phyloP scores from a whole-genome alignment of 2,113 vertebrate species.

The Phyllopteryx taeniolatus region DNA sequence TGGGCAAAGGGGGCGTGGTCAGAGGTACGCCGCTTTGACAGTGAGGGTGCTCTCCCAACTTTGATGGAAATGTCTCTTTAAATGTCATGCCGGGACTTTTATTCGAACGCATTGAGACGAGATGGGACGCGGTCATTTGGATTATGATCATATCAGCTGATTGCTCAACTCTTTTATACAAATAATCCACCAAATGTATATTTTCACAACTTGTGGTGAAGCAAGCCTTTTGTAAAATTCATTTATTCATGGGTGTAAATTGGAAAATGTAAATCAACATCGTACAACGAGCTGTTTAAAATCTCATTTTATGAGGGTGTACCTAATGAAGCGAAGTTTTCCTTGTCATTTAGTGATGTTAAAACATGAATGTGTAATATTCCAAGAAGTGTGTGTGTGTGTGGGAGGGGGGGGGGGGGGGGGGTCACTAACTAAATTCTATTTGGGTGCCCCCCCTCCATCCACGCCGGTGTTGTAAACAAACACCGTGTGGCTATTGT shows the following conservation, averaged over 20 bases:
- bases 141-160: background rate
- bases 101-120: background rate
- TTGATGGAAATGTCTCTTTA: slow-evolving; percentile 1
- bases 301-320: background rate
- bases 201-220: background rate
- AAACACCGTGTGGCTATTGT: slow-evolving; percentile 57
- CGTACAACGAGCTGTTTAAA: too few species aligned
- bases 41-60: slow-evolving; percentile 56
- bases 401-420: too few species aligned
- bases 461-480: slow-evolving; percentile 49
- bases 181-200: background rate
- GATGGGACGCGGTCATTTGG: background rate
- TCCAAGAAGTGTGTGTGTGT: background rate
- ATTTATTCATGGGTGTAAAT: background rate
- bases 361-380: background rate
- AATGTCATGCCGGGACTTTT: background rate
- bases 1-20: slow-evolving; percentile 20
- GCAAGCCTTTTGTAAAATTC: background rate
- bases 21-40: slow-evolving; percentile 71
- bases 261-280: too few species aligned
- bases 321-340: background rate
- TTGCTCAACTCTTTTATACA: background rate
- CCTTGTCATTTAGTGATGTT: background rate
- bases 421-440: background rate
- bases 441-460: background rate